phyloP scores from a whole-genome alignment of 2,888 invertebrate genomes.

The Drosophila subsilvestris region DNA sequence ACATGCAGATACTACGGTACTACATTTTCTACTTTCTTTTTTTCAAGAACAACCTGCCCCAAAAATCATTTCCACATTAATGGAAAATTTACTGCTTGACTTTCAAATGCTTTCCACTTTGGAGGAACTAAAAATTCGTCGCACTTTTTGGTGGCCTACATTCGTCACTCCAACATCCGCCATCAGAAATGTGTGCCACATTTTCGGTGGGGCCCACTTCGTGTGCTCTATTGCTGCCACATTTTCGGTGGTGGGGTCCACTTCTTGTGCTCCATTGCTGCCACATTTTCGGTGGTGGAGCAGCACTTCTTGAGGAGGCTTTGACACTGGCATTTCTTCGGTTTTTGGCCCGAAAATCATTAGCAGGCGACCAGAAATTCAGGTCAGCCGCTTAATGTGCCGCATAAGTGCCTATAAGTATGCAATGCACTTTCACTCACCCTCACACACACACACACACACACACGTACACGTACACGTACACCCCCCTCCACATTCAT shows the following conservation, averaged over 20 bases:
- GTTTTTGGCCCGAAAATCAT: constrained; percentile 51
- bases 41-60: no score
- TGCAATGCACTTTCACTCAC: constrained; percentile 66
- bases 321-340: not conserved
- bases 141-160: not conserved
- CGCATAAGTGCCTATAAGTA: constrained; percentile 75
- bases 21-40: not conserved
- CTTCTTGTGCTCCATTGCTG: not conserved
- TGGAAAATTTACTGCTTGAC: not conserved
- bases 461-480: constrained; percentile 14
- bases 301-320: not conserved
- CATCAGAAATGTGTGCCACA: not conserved
- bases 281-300: not conserved
- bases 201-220: not conserved
- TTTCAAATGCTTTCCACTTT: not conserved
- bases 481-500: constrained; percentile 12
- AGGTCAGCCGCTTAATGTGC: constrained; percentile 71
- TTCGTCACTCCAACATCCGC: not conserved
- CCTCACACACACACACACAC: constrained; percentile 25
- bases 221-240: not conserved
- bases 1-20: no score
- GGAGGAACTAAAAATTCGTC: not conserved
- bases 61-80: not conserved
- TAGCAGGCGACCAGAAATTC: constrained; percentile 52
- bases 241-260: not conserved